A percentile compares a stretch with the other conserved stretches of the same genome.
These are phyloP conservation scores for Ara ararauna DNA, from an alignment of 2,797 vertebrate species.

Conservation along the genomic window DNA sequence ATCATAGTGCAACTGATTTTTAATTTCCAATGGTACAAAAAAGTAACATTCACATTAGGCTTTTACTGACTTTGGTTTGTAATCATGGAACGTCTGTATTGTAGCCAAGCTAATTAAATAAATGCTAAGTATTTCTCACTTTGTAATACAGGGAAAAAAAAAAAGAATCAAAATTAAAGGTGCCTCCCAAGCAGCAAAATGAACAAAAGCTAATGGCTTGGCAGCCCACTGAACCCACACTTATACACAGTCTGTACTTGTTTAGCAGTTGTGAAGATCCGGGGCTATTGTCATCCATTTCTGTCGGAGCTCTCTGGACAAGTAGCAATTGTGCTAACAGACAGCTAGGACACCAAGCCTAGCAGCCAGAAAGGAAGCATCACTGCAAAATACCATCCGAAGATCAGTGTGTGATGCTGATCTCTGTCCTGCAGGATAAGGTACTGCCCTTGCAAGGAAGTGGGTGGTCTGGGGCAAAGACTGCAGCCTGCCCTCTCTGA, in stretches of 20 bases:
- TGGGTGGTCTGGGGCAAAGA: neutral
- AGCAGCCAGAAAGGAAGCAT: neutral
- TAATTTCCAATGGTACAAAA: constrained; percentile 71
- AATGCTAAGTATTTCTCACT: constrained; percentile 56
- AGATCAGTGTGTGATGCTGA: neutral
- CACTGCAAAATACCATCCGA: neutral
- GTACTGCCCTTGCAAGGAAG: neutral
- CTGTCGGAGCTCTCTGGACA: neutral
- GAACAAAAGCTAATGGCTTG: constrained; percentile 45
- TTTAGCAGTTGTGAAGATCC: neutral
- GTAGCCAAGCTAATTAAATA: constrained; percentile 64
- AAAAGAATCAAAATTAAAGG: constrained; percentile 9
- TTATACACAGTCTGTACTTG: neutral
- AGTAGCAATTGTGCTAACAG: neutral
- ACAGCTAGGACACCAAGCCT: neutral
- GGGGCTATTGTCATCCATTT: neutral
- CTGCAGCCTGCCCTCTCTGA: neutral
- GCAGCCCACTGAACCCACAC: neutral
- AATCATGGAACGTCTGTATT: constrained; percentile 44
- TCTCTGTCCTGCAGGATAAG: neutral
- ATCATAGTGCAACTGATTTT: constrained; percentile 74
- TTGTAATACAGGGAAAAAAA: neutral
- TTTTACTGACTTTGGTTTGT: constrained; percentile 54
- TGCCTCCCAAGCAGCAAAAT: constrained; percentile 53
- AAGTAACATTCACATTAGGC: constrained; percentile 40